A percentile compares a stretch with the other conserved stretches of the same genome.
These are phyloP conservation scores for Colossoma macropomum DNA, from an alignment of 2,113 vertebrate genomes.

Conservation along the genomic window DNA sequence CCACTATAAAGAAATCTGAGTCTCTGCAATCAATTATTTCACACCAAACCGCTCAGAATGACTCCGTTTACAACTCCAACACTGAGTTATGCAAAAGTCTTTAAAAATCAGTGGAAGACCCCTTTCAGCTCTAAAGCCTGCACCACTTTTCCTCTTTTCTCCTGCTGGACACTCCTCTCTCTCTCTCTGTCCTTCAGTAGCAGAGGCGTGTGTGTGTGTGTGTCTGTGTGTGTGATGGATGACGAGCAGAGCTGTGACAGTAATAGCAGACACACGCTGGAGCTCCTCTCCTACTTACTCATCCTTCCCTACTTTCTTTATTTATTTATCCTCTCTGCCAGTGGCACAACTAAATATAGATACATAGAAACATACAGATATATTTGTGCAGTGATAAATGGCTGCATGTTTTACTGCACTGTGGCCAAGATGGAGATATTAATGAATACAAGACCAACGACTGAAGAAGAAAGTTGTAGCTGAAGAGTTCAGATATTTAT, in stretches of 20 bases:
- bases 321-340: constrained; percentile 30
- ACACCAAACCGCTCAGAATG: no score
- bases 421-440: background rate
- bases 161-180: background rate
- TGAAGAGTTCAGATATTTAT: no score
- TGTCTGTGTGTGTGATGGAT: constrained; percentile 67
- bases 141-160: background rate
- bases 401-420: background rate
- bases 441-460: constrained; percentile 17
- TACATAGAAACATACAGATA: constrained; percentile 2
- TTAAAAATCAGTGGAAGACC: background rate
- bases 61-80: no score
- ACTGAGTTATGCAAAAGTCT: background rate
- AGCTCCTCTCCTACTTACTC: background rate
- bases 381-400: constrained; percentile 34
- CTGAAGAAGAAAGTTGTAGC: no score
- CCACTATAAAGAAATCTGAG: no score
- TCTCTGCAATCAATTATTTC: no score
- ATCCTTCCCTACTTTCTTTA: background rate
- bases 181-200: constrained; percentile 10
- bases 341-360: constrained; percentile 61
- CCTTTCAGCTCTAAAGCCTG: no score
- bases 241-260: constrained; percentile 67
- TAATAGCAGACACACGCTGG: constrained; percentile 67
- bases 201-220: constrained; percentile 20